A percentile compares a stretch with the other conserved stretches of the same genome.
Evolutionary conservation across 2,797 vertebrate species (phyloP).

Genomic region (Onychomys arenicola): DNA sequence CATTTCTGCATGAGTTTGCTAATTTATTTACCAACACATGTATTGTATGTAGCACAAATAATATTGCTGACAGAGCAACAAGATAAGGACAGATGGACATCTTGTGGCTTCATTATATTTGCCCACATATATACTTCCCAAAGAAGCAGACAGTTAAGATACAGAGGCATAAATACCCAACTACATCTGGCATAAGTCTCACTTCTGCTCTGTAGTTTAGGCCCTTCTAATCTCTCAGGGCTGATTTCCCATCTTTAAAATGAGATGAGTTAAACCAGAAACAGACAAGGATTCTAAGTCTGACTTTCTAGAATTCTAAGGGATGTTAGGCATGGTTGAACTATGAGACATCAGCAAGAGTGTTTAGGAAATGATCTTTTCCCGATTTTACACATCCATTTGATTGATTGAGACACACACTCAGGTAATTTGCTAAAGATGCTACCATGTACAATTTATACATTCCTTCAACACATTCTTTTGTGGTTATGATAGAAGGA

Average conservation of each 20-base stretch:
- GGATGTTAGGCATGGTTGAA: not conserved
- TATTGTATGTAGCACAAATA: not conserved
- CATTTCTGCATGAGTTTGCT: not conserved
- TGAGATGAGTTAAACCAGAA: not conserved
- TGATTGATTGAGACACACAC: slow-evolving; percentile 29
- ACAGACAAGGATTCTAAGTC: not conserved
- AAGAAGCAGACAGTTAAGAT: not conserved
- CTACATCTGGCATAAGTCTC: not conserved
- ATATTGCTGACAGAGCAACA: not conserved
- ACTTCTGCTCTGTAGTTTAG: not conserved
- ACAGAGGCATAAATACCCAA: not conserved
- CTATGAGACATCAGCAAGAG: not conserved
- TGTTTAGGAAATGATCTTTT: slow-evolving; percentile 26
- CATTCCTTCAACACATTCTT: not conserved
- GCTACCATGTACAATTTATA: not conserved
- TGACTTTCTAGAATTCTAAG: slow-evolving; percentile 11
- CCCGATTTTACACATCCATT: not conserved
- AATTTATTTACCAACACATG: not conserved
- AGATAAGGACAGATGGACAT: not conserved
- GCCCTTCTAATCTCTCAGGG: not conserved
- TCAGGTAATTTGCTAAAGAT: slow-evolving; percentile 10
- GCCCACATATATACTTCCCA: not conserved
- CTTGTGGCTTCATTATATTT: not conserved
- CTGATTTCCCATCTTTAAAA: not conserved
- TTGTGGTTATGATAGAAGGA: not conserved